Evolutionary conservation across 2,113 vertebrate genomes (phyloP).

Genomic region (Takifugu flavidus): DNA sequence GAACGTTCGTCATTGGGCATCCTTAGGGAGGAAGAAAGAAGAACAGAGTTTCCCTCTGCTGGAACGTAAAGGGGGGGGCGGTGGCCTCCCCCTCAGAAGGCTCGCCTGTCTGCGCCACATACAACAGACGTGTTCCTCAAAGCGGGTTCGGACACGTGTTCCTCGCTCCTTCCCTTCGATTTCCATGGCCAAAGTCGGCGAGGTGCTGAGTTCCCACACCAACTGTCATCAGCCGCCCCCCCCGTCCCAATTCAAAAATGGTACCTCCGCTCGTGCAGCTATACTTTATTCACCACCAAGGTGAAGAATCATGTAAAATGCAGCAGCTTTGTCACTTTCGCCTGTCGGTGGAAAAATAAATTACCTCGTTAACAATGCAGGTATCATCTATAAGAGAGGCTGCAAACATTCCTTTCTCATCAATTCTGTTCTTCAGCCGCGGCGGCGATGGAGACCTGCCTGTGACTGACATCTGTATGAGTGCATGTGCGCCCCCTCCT

Average conservation of each 20-base stretch:
- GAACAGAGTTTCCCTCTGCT: conserved; percentile 29
- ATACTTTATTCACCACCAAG: conserved; percentile 33
- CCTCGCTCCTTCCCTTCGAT: conserved; percentile 29
- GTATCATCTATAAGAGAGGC: conserved; percentile 41
- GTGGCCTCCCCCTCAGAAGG: conserved; percentile 40
- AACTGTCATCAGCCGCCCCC: conserved; percentile 52
- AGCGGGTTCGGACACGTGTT: conserved; percentile 49
- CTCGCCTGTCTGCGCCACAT: conserved; percentile 53
- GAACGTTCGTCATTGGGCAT: conserved; percentile 62
- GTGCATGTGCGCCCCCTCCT: not conserved
- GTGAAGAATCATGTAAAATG: conserved; percentile 45
- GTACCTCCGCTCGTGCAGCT: conserved; percentile 43
- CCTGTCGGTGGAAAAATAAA: conserved; percentile 9
- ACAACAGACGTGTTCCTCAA: conserved; percentile 51
- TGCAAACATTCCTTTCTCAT: conserved; percentile 29
- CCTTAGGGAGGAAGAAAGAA: conserved; percentile 54
- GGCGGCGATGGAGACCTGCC: conserved; percentile 7
- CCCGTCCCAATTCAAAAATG: conserved; percentile 59
- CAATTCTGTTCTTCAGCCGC: conserved; percentile 28
- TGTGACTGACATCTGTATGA: conserved; percentile 35
- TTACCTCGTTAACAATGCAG: conserved; percentile 47
- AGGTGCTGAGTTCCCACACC: conserved; percentile 63
- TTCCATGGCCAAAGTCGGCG: conserved; percentile 67
- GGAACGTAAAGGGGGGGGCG: conserved; percentile 39
- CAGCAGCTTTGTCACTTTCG: conserved; percentile 17